Evolutionary conservation across 2,113 vertebrate genomes (phyloP).

Genomic region (Laticauda colubrina): DNA sequence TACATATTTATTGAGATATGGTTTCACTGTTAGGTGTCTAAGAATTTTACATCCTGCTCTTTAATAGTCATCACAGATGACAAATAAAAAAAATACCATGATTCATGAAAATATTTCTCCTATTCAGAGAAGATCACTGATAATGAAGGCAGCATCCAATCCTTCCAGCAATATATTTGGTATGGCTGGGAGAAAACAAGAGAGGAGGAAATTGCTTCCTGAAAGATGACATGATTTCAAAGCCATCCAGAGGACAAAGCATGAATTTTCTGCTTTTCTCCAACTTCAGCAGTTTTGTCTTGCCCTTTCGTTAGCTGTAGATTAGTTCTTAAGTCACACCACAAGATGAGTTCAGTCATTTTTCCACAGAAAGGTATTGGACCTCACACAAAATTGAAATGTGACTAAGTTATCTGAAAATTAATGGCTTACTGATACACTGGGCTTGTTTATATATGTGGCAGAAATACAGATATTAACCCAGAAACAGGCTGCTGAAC

Average conservation of each 20-base stretch:
- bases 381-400: neutral
- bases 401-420: neutral
- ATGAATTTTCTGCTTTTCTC: neutral
- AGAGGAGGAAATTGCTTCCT: neutral
- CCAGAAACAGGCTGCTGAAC: neutral
- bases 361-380: neutral
- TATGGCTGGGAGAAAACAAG: neutral
- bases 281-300: neutral
- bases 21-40: neutral
- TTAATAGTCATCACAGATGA: neutral
- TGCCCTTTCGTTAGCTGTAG: neutral
- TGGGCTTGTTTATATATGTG: neutral
- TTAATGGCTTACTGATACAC: neutral
- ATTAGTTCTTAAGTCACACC: neutral
- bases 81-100: neutral
- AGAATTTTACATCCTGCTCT: neutral
- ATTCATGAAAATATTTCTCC: neutral
- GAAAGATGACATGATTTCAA: neutral
- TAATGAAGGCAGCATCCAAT: neutral
- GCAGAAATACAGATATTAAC: neutral
- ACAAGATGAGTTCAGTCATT: neutral
- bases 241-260: neutral
- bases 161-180: neutral
- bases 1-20: neutral
- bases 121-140: too few relatives aligned